Base-by-base conservation (phyloP, 2,888 invertebrate genomes). In the Nipponacmea schrenckii region DNA sequence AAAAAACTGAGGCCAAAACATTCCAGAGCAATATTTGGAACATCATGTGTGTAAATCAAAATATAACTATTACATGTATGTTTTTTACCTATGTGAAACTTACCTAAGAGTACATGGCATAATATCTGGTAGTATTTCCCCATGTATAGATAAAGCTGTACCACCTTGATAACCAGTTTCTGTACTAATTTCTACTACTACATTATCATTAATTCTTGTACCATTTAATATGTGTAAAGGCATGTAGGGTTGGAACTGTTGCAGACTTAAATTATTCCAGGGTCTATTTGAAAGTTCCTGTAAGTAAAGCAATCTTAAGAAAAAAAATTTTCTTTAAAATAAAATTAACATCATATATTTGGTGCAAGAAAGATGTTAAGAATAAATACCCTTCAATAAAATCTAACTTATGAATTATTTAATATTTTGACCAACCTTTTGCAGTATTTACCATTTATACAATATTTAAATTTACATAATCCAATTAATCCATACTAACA, bases 211-310 rank as follows among this genome's bases (percentile, higher is more conserved):
- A 39, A 39, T 39, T 10, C 4, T 10, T 39, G 39, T 39, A 12
- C 20, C 20, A 56, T 24, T 56, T 24, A 24, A 24, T 56, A 56
- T 56, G 3, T 24, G 20, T 12, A 56, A 24, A 20, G 56, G 56
- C 20, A 12, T 24, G 15, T 50, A 73, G 1, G 84, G 83, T 74
- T 85, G 85, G 0, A 80, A 66, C 45, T 84, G 82, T 72, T 86
- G 86, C 24, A 83, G 70, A 48, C 81, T 78, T 56, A 84, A 62
- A 70, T 85, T 85, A 68, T 72, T 80, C 86, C 86, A 86, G 17
- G 82, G 77, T 26, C 62, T 31, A 56, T 67, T 62, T 26, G 67
- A 68, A 17, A 77, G 48, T 39, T 70, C 72, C 80, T 81, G 62
- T 2, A 50, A 68, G 50, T 71, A n/a, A 3, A 46, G 27, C 15